Evolutionary conservation across 1,140 invertebrate species (phyloP).

Genomic region (Drosophila busckii): DNA sequence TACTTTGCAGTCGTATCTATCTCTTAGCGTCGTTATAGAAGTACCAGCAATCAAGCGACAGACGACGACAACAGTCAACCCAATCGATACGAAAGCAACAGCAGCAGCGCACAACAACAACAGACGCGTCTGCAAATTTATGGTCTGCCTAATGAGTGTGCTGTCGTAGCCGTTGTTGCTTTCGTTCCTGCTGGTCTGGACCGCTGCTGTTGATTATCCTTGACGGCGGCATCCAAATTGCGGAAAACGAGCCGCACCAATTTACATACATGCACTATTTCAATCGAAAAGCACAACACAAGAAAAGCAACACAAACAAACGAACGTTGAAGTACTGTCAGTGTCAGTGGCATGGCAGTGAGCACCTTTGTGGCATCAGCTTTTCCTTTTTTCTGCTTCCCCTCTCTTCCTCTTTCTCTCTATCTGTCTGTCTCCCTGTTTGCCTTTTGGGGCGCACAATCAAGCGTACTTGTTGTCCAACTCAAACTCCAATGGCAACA

Average conservation of each 20-base stretch:
- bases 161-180: slow-evolving; percentile 26
- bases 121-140: too few relatives aligned
- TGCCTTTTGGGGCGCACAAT: slow-evolving; percentile 49
- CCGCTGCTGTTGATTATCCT: slow-evolving; percentile 70
- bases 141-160: slow-evolving; percentile 67
- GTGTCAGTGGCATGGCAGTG: slow-evolving; percentile 21
- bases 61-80: slow-evolving; percentile 12
- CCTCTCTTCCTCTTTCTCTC: slow-evolving; percentile 6
- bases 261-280: slow-evolving; percentile 77
- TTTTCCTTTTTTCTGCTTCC: slow-evolving; percentile 14
- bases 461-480: slow-evolving; percentile 69
- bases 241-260: slow-evolving; percentile 74
- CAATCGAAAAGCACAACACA: slow-evolving; percentile 56
- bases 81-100: slow-evolving; percentile 21
- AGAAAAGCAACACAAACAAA: slow-evolving; percentile 34
- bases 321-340: slow-evolving; percentile 44
- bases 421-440: slow-evolving; percentile 5
- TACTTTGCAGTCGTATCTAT: slow-evolving; percentile 65
- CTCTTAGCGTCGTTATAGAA: slow-evolving; percentile 60
- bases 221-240: slow-evolving; percentile 76
- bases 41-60: slow-evolving; percentile 23
- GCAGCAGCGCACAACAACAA: slow-evolving; percentile 14
- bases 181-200: slow-evolving; percentile 3
- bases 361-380: slow-evolving; percentile 70
- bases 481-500: slow-evolving; percentile 39